Base-by-base conservation (phyloP, 2,888 invertebrate species). In the Drosophila lacicola region DNA sequence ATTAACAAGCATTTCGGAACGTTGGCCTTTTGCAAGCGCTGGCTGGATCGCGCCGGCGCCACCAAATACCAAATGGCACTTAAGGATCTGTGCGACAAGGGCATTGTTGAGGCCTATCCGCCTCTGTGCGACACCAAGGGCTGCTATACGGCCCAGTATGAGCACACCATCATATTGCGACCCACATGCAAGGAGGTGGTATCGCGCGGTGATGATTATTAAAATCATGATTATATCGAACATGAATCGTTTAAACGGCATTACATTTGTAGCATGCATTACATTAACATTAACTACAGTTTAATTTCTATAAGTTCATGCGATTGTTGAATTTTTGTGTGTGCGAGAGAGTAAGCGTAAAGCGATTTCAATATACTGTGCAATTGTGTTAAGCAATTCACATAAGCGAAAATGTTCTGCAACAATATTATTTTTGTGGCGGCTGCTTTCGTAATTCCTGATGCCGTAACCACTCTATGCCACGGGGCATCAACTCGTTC, bases 141-240 rank as follows among this genome's bases (percentile, higher is more conserved):
- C 63, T 98, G 97, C 92, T 99, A 99, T 93, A 99, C 99, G 0
- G 99, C 99, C 46, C 99, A 99, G 93, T 99, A 97, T 92, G 99
- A 99, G 92, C 99, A 99, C 93, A 99, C 99, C 4, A 96, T 99
- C 89, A 95, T 99, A 81, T 94, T 99, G 75, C 94, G 99, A 88
- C 99, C 99, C 44, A 99, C 98, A 0, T 99, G 99, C 94, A 99
- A 99, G 93, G 99, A 99, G 93, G 95, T 99, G 25, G 96, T 99
- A 50, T 98, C 98, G 29, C 96, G 99, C 71, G 99, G 99, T 34
- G 96, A 97, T 74, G 99, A 99, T 93, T 99, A 98, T 69, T 92
- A 90, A 54, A 21, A 49, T 17, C 6, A 9, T 6, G 19, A 11
- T 11, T 13, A 19, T 17, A 10, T 36, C 6, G 54, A 36, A 45